These are phyloP conservation scores for Drosophila mulleri DNA, from an alignment of 2,888 invertebrate species.

Conservation along the genomic window DNA sequence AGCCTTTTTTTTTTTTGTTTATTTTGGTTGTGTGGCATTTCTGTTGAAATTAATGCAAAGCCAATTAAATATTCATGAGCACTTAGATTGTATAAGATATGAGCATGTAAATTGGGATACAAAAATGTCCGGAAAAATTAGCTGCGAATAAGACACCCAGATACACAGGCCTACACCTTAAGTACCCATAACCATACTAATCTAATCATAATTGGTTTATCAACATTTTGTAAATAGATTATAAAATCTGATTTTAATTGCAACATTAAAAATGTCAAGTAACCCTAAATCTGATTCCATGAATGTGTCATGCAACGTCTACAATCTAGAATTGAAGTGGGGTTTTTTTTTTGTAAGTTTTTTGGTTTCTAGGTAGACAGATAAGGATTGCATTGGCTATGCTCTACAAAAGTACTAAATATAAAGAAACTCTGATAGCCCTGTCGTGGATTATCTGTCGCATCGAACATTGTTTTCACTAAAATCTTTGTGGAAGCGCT, in stretches of 20 bases:
- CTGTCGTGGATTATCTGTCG: not conserved
- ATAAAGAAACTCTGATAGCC: not conserved
- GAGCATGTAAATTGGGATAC: conserved; percentile 20
- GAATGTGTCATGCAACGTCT: not conserved
- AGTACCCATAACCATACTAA: not conserved
- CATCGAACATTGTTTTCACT: not conserved
- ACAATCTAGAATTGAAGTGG: not conserved
- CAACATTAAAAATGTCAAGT: not conserved
- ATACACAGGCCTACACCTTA: not conserved
- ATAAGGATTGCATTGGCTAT: not conserved
- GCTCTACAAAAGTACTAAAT: not conserved
- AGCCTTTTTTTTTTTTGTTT: conserved; percentile 14
- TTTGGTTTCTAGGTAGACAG: not conserved
- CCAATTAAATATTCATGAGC: conserved; percentile 20
- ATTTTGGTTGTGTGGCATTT: conserved; percentile 13
- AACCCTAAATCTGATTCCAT: not conserved
- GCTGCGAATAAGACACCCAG: not conserved
- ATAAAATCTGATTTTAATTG: conserved; percentile 3
- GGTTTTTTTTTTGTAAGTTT: not conserved
- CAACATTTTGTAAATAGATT: not conserved
- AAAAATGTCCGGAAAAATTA: not conserved
- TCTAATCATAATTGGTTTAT: conserved; percentile 4
- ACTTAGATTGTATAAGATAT: conserved; percentile 26
- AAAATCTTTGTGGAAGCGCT: not conserved
- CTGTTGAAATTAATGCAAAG: conserved; percentile 21